phyloP scores from a whole-genome alignment of 1,140 invertebrate species.

The Caenorhabditis elegans region WBcel235 BX284604.4:12418001-12418500 shows the following conservation, averaged over 20 bases:
- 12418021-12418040: no score
- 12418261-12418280: slow-evolving; percentile 16
- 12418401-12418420: background rate
- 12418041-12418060: no score
- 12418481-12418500: slow-evolving; percentile 17
- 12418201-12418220: slow-evolving; percentile 13
- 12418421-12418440: background rate
- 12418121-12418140: background rate
- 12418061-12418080: background rate
- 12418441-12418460: background rate
- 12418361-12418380: background rate
- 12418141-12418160: slow-evolving; percentile 72
- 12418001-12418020: no score
- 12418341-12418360: background rate
- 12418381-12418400: background rate
- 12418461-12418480: slow-evolving; percentile 10
- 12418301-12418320: slow-evolving; percentile 22
- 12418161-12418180: background rate
- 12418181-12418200: slow-evolving; percentile 26
- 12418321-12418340: background rate
- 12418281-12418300: slow-evolving; percentile 14
- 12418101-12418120: slow-evolving; percentile 14
- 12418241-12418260: slow-evolving; percentile 8
- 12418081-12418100: background rate
- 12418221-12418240: background rate